Conservation (phyloP, 1,140 invertebrate genomes). For the Ridgeia piscesae region DNA sequence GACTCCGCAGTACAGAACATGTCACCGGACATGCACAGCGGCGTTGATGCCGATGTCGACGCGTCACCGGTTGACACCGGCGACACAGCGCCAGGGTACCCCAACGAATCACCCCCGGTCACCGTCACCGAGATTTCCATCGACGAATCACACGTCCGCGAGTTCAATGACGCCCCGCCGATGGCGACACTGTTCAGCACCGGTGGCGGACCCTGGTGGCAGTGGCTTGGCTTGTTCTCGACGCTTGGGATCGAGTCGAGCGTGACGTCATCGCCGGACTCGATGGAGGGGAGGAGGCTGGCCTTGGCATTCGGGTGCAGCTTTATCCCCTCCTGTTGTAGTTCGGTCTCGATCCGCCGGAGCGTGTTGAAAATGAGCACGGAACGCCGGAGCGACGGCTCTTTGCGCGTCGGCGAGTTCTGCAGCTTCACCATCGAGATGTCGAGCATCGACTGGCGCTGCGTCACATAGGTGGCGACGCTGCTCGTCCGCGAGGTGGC, state of each 20-base stretch:
- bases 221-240: constrained; percentile 10
- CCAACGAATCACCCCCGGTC: not conserved
- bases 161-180: constrained; percentile 11
- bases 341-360: constrained; percentile 84
- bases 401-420: constrained; percentile 65
- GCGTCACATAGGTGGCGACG: constrained; percentile 38
- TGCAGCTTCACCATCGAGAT: constrained; percentile 91
- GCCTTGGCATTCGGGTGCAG: constrained; percentile 38
- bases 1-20: not conserved
- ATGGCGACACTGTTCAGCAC: not conserved
- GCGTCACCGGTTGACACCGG: not conserved
- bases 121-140: constrained; percentile 4
- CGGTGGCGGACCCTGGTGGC: constrained; percentile 26
- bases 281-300: constrained; percentile 36
- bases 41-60: not conserved
- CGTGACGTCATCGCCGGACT: constrained; percentile 32
- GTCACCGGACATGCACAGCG: not conserved
- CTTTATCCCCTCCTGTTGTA: constrained; percentile 74
- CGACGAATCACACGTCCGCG: not conserved
- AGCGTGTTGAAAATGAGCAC: constrained; percentile 93
- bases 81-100: not conserved
- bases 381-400: constrained; percentile 85
- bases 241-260: constrained; percentile 40
- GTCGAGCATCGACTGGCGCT: constrained; percentile 84
- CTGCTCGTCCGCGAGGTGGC: constrained; percentile 16